Percentiles rank a stretch among this genome's conserved stretches.
Evolutionary conservation across 2,797 vertebrate species (phyloP).

Genomic region (Rhynchonycteris naso): DNA sequence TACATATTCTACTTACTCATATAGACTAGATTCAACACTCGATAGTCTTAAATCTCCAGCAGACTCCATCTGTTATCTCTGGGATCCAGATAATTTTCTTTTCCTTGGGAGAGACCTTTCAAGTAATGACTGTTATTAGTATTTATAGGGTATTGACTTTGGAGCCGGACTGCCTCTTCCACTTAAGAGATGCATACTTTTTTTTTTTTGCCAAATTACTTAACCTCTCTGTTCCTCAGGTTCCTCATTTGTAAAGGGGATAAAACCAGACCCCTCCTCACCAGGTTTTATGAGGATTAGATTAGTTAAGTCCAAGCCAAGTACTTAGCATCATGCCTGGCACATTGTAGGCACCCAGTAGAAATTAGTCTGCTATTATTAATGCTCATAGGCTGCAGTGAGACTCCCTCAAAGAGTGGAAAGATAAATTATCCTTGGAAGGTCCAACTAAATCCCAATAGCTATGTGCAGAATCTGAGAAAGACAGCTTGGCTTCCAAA

Average conservation of each 20-base stretch:
- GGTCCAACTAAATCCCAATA: not conserved
- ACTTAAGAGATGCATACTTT: not conserved
- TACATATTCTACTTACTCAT: not conserved
- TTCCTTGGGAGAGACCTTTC: not conserved
- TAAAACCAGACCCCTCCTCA: not conserved
- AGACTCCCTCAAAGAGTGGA: not conserved
- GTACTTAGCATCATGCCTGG: too few relatives aligned
- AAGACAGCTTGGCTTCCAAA: not conserved
- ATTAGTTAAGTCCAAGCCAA: not conserved
- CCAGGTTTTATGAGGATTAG: not conserved
- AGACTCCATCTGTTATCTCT: not conserved
- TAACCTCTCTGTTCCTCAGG: not conserved
- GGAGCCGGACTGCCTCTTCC: not conserved
- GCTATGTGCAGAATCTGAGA: not conserved
- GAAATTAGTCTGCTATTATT: not conserved
- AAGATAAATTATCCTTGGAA: not conserved
- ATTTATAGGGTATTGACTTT: not conserved
- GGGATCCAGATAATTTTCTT: constrained; percentile 3
- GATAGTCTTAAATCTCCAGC: not conserved
- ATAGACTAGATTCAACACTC: not conserved
- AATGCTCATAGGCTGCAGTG: not conserved
- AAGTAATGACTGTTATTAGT: not conserved
- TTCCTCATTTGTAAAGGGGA: not conserved
- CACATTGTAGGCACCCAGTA: not conserved
- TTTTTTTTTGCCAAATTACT: not conserved